Conservation (phyloP, 1,140 invertebrate species). For the Hylaeus anthracinus region DNA sequence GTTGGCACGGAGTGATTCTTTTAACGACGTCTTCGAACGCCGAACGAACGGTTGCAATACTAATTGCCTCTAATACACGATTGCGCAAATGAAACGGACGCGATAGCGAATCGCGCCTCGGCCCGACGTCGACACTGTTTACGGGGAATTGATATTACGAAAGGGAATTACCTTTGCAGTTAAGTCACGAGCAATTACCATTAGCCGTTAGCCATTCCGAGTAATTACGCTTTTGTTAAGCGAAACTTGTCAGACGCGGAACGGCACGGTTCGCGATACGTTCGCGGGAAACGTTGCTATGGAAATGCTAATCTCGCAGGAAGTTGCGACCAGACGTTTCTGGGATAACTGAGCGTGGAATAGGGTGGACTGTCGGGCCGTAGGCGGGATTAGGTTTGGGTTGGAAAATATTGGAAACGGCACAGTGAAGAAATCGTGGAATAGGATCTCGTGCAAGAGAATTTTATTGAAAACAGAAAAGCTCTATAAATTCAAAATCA, state of each 20-base stretch:
- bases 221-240: constrained; percentile 50
- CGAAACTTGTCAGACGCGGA: constrained; percentile 39
- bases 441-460: no score
- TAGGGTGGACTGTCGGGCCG: neutral
- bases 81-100: constrained; percentile 42
- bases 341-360: constrained; percentile 3
- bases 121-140: constrained; percentile 37
- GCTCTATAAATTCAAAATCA: no score
- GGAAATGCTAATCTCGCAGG: constrained; percentile 13
- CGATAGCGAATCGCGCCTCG: constrained; percentile 25
- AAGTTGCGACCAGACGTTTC: neutral
- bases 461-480: no score
- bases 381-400: no score
- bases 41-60: constrained; percentile 45
- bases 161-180: constrained; percentile 49
- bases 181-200: constrained; percentile 51
- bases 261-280: constrained; percentile 31
- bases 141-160: constrained; percentile 58
- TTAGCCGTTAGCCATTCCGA: constrained; percentile 40
- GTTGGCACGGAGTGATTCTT: constrained; percentile 32
- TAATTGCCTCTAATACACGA: constrained; percentile 56
- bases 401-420: no score
- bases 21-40: constrained; percentile 34
- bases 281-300: constrained; percentile 12
- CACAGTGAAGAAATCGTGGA: no score